Evolutionary conservation across 2,797 vertebrate species (phyloP), one percentile per base, ranked within the genome.

Genomic region (Glyptemys insculpta): DNA sequence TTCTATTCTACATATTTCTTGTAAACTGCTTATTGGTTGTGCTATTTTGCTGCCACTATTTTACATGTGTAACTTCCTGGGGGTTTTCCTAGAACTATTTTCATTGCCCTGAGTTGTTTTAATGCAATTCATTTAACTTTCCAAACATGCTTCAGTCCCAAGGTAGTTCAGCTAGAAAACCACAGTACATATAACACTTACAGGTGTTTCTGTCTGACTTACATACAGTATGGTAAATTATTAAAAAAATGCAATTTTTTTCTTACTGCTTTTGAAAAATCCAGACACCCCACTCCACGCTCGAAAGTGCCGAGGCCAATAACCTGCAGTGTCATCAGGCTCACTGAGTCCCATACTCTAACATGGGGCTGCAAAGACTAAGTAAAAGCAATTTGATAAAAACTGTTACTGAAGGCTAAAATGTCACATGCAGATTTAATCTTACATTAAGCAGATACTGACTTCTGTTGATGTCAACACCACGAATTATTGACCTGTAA

Each of bases 191-290:
- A 88, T 12, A 47, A 85, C 31, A 54, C 8, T 3, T 62, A 27
- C 16, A 29, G 52, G 80, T n/a, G 47, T 34, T 41, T 82, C 52
- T 44, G 41, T 83, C 19, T 31, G 0, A 0, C 79, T 86, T 21
- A 59, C 19, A 10, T 0, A 78, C 65, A 62, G 12, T 0, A 1
- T 15, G 68, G 49, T n/a, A n/a, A 18, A 2, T 31, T 10, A 29
- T 3, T 31, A 37, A 41, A 10, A 50, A 11, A 29, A 12, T 11
- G 0, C 8, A 3, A 29, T 0, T 0, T 21, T 59, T 50, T 74
- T 93, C 99, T 99, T 98, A 99, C 99, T 92, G 99, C 99, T 99
- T 99, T 99, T 78, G 99, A 99, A 97, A 99, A 99, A 85, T 99
- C 99, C 96, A 99, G 97, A 44, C 99, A 99, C 52, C 99, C 99